Percentiles rank a stretch among this genome's conserved stretches.
These are phyloP conservation scores for Drosophila multiciliata DNA, from an alignment of 2,888 invertebrate species.

Conservation along the genomic window DNA sequence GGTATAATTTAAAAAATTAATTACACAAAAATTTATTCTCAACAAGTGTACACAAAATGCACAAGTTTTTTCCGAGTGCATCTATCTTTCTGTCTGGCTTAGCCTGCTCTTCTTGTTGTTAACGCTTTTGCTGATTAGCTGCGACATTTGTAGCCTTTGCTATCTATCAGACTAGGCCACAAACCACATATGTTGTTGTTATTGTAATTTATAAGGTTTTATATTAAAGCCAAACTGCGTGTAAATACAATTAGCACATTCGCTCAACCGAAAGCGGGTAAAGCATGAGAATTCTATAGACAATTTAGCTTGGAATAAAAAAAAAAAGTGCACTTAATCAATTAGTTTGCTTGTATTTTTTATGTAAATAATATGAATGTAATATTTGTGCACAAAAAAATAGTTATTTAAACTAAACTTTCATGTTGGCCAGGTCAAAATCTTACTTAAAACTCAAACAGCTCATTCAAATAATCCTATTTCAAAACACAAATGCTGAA, in stretches of 20 bases:
- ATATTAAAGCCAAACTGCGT: slow-evolving; percentile 15
- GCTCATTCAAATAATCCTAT: not conserved
- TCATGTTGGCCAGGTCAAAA: not conserved
- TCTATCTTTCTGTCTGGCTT: not conserved
- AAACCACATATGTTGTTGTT: slow-evolving; percentile 28
- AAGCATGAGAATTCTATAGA: not conserved
- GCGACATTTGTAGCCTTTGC: not conserved
- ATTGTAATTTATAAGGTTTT: slow-evolving; percentile 20
- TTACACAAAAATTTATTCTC: not conserved
- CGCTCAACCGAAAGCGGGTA: not conserved
- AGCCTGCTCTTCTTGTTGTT: not conserved
- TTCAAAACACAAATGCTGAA: not conserved
- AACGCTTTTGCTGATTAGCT: not conserved
- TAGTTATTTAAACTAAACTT: not conserved
- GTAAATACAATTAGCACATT: slow-evolving; percentile 16
- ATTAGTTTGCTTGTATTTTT: not conserved
- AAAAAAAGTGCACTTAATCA: not conserved
- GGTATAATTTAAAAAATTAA: not conserved
- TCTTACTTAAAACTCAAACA: not conserved
- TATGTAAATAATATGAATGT: not conserved
- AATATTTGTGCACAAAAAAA: not conserved
- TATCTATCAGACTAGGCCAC: not conserved
- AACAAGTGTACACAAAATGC: too few species aligned
- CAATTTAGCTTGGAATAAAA: not conserved
- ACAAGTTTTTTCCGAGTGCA: too few species aligned